phyloP scores from a whole-genome alignment of 2,113 vertebrate genomes.

The Meleagris gallopavo region DNA sequence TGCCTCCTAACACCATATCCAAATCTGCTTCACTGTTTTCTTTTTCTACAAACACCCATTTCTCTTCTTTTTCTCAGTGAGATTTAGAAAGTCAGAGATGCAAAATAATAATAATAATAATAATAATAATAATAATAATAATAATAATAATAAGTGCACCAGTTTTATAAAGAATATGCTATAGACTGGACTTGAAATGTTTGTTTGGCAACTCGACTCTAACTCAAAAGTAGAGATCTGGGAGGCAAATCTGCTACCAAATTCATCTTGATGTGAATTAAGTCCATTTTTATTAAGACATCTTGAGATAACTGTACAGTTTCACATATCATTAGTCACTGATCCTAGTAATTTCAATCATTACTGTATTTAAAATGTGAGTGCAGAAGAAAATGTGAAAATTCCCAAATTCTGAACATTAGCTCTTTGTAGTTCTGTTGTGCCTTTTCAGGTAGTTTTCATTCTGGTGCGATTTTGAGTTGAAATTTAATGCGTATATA shows the following conservation, averaged over 20 bases:
- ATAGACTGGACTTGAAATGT: background rate
- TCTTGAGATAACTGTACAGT: background rate
- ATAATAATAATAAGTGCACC: too few relatives aligned
- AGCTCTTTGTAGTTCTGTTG: background rate
- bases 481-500: background rate
- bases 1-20: background rate
- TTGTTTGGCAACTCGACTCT: background rate
- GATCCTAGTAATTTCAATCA: background rate
- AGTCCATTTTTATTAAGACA: background rate
- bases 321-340: background rate
- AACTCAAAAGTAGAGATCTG: background rate
- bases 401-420: background rate
- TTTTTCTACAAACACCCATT: background rate
- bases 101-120: background rate
- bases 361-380: background rate
- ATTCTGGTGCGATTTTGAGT: background rate
- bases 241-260: background rate
- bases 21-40: background rate
- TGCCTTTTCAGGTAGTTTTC: background rate
- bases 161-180: background rate
- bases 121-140: too few relatives aligned
- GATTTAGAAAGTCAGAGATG: background rate
- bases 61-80: background rate
- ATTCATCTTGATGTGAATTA: background rate
- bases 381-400: background rate